A percentile compares a stretch with the other conserved stretches of the same genome.
These are phyloP conservation scores for Grallaria varia DNA, from an alignment of 2,113 vertebrate genomes.

Conservation along the genomic window DNA sequence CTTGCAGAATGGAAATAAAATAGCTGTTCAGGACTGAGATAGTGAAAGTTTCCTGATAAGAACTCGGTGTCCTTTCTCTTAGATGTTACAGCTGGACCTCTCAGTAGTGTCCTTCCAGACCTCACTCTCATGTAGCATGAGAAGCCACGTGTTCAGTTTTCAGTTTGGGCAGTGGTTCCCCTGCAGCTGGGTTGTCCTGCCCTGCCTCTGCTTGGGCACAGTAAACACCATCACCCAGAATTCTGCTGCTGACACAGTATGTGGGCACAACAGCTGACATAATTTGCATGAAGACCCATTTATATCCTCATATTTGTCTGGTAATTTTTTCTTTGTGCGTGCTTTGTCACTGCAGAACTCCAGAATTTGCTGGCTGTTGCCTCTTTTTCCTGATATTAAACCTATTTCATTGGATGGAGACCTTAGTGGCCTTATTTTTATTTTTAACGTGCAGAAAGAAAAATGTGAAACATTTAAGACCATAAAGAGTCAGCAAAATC, in stretches of 20 bases:
- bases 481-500: not conserved
- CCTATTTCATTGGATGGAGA: not conserved
- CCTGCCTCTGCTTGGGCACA: not conserved
- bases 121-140: not conserved
- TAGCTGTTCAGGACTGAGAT: not conserved
- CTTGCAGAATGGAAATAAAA: not conserved
- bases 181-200: not conserved
- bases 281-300: slow-evolving; percentile 50
- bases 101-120: not conserved
- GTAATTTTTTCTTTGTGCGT: not conserved
- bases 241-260: not conserved
- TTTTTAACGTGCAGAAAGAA: not conserved
- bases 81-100: not conserved
- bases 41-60: not conserved
- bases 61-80: not conserved
- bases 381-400: not conserved
- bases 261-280: not conserved
- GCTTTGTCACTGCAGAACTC: not conserved
- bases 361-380: not conserved
- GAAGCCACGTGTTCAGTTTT: not conserved
- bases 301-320: slow-evolving; percentile 4
- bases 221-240: not conserved
- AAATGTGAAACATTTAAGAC: not conserved
- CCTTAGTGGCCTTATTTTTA: not conserved
- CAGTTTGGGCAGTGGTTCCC: not conserved